A percentile compares a stretch with the other conserved stretches of the same genome.
These are phyloP conservation scores for Gambusia holbrooki DNA, from an alignment of 2,113 vertebrate genomes.

Conservation along the genomic window DNA sequence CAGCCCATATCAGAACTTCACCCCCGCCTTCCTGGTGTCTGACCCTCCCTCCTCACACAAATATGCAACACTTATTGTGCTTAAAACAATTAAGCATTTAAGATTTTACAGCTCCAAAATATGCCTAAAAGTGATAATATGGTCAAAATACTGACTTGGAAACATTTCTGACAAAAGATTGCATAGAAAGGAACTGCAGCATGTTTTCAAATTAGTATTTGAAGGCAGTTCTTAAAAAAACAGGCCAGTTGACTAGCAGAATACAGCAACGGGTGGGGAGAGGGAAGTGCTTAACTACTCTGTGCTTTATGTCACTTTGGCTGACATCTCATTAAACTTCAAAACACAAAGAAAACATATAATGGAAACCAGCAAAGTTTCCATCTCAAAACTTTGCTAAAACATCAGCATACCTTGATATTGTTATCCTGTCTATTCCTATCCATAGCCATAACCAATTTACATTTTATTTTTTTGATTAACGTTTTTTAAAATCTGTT, in stretches of 20 bases:
- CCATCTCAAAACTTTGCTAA: no score
- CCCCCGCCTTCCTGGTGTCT: no score
- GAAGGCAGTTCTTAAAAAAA: background rate
- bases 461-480: background rate
- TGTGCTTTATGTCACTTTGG: background rate
- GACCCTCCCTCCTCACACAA: no score
- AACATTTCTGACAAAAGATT: background rate
- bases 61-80: no score
- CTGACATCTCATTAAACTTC: background rate
- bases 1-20: no score
- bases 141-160: background rate
- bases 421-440: background rate
- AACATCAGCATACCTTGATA: background rate
- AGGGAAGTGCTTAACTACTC: background rate
- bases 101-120: no score
- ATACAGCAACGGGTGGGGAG: background rate
- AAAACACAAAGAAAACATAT: background rate
- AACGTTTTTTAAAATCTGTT: background rate
- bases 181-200: background rate
- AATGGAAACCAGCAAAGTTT: no score
- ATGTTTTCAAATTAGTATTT: background rate
- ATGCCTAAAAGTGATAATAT: no score
- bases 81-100: no score
- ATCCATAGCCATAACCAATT: background rate
- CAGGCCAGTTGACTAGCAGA: no score